Percentiles rank a stretch among this genome's conserved stretches.
Evolutionary conservation across 30 jellyfish, hydroid and myxozoan species (phyloP).

Genomic region (Turritopsis dohrnii): DNA sequence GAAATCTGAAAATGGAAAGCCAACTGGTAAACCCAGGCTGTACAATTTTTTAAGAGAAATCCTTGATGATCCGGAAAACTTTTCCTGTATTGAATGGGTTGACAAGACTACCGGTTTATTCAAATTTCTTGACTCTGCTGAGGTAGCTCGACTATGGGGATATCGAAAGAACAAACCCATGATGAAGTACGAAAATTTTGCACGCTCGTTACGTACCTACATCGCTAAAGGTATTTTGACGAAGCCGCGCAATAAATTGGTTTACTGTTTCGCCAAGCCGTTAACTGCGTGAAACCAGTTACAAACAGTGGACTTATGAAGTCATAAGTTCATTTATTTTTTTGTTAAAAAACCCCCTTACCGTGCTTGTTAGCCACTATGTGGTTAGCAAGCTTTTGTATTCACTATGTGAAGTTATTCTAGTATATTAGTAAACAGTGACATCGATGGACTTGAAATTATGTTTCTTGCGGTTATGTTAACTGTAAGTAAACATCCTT

Average conservation of each 20-base stretch:
- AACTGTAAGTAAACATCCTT: background rate
- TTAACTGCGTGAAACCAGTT: slow-evolving; percentile 1
- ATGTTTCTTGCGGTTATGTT: background rate
- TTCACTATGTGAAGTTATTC: slow-evolving; percentile 17
- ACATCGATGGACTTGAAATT: background rate
- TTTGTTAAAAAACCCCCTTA: slow-evolving; percentile 8
- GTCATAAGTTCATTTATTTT: slow-evolving; percentile 8
- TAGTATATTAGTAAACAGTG: background rate
- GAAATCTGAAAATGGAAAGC: background rate
- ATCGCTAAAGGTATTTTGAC: slow-evolving; percentile 77
- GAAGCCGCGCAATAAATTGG: slow-evolving; percentile 85
- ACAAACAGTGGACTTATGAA: slow-evolving; percentile 17
- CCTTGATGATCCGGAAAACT: slow-evolving; percentile 51
- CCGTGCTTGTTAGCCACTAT: background rate
- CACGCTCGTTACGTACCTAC: slow-evolving; percentile 86
- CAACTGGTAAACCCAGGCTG: slow-evolving; percentile 60
- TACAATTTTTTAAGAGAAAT: slow-evolving; percentile 56
- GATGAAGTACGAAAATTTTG: slow-evolving; percentile 92
- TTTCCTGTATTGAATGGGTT: slow-evolving; percentile 82
- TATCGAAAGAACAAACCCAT: slow-evolving; percentile 78
- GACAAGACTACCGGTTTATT: slow-evolving; percentile 58
- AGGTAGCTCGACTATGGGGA: slow-evolving; percentile 91
- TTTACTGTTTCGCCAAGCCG: slow-evolving; percentile 65
- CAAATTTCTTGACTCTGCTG: slow-evolving; percentile 73
- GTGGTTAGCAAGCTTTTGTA: slow-evolving; percentile 14